phyloP scores from a whole-genome alignment of 2,888 invertebrate genomes.

The Nezara viridula region DNA sequence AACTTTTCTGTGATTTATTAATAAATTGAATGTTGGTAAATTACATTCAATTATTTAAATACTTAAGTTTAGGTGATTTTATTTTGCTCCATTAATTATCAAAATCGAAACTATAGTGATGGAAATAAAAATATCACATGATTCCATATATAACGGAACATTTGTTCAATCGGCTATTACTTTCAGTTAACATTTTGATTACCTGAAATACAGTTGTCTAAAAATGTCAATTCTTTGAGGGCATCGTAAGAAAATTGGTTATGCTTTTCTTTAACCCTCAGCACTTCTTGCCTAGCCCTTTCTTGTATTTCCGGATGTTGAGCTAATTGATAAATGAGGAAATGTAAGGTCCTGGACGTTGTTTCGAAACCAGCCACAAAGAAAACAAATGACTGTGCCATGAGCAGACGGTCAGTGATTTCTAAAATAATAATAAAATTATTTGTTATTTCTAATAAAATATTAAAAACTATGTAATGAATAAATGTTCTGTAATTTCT shows the following conservation, averaged over 20 bases:
- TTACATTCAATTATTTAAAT: no score
- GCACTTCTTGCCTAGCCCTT: conserved; percentile 61
- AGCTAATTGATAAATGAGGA: conserved; percentile 59
- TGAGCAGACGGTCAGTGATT: no score
- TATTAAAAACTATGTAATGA: no score
- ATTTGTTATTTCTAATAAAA: no score
- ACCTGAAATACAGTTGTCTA: conserved; percentile 61
- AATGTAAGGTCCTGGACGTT: conserved; percentile 60
- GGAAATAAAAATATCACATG: no score
- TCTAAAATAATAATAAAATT: no score
- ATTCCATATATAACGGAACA: no score
- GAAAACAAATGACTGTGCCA: conserved; percentile 62
- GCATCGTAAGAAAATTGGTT: conserved; percentile 60
- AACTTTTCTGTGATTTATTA: no score
- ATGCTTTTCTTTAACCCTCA: conserved; percentile 52
- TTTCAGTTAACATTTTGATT: neutral
- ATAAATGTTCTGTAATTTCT: conserved; percentile 60
- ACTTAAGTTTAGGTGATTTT: no score
- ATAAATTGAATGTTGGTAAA: no score
- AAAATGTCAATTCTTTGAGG: conserved; percentile 61
- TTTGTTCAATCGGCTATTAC: neutral
- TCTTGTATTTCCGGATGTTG: conserved; percentile 54
- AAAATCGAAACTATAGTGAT: no score
- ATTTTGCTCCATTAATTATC: no score
- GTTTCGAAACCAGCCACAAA: conserved; percentile 63